Base-by-base conservation (phyloP, 1,140 invertebrate genomes). In the Dinothrombium tinctorium region DNA sequence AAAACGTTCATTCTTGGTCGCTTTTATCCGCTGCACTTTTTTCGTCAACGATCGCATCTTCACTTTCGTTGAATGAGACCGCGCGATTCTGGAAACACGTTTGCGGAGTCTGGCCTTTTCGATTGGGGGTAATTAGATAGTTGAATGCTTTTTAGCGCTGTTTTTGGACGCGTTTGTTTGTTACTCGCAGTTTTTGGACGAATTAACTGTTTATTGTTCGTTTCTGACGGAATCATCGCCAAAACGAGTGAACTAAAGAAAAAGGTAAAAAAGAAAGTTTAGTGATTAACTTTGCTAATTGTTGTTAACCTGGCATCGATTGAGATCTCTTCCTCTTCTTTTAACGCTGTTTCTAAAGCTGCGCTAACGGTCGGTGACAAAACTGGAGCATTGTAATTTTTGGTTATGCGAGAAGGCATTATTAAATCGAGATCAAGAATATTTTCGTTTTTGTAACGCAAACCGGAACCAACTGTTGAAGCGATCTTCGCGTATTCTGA, bases 331-430 rank as follows among this genome's bases (percentile, higher is more conserved):
- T 70, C 72, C 47, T 76, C 73, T 31, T 70, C 71, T 47, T 58
- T 62, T 42, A 78, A 58, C 9, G 74, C 75, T 49, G 72, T 69
- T 40, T 76, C 72, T 4, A 79, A 58, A 15, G 73, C 73, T 1
- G 74, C 74, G 47, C 74, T 69, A 37, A 79, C 64, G 2, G 69
- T 67, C 3, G 74, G 72, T 0, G 73, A 72, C 9, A 78, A 68
- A 4, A 62, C 60, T 11, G 74, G 74, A 15, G 68, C 68, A 38
- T 72, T 68, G 54, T 82, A 83, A 52, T 83, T 75, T 49, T 74
- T 60, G 0, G 77, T 82, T 0, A 76, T 81, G 44, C 75, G 59
- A 32, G 69, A 65, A 3, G 76, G 75, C 66, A 76, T 71, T 49
- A 82, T 75, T 41, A 87, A 59, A 50, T 81, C 74, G 32, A 87